These are phyloP conservation scores for Brachyhypopomus occidentalis DNA, from an alignment of 2,113 vertebrate species.

Conservation along the genomic window DNA sequence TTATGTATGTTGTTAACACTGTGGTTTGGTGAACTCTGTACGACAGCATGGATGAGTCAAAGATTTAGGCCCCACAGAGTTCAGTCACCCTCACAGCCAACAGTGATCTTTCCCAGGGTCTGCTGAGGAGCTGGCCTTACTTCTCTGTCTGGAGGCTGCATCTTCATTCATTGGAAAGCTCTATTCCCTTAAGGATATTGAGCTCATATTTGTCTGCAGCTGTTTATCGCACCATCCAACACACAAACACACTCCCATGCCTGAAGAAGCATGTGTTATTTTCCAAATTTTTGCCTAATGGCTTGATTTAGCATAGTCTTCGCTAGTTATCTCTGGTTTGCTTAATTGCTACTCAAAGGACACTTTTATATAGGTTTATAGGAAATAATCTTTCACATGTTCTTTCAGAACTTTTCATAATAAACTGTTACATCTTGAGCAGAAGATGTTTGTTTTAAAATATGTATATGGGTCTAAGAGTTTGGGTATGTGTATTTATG, in stretches of 20 bases:
- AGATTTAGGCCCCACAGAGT: conserved; percentile 6
- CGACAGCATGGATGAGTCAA: conserved; percentile 32
- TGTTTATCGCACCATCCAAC: conserved; percentile 53
- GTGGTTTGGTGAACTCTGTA: conserved; percentile 46
- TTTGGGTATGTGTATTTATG: neutral
- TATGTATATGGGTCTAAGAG: neutral
- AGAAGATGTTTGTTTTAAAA: too few relatives aligned
- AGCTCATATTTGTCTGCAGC: conserved; percentile 49
- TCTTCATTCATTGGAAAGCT: conserved; percentile 42
- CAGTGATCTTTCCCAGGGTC: conserved; percentile 51
- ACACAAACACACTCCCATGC: conserved; percentile 35
- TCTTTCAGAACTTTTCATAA: neutral
- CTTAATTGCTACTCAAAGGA: neutral
- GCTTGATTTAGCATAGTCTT: neutral
- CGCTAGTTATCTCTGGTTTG: neutral
- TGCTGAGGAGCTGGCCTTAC: conserved; percentile 8
- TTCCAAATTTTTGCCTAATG: neutral
- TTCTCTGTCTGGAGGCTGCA: conserved; percentile 45
- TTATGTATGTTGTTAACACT: conserved; percentile 30
- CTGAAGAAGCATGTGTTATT: neutral
- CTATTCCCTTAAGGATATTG: conserved; percentile 29
- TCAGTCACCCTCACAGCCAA: conserved; percentile 6
- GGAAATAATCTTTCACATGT: neutral
- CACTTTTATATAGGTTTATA: neutral
- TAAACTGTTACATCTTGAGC: too few relatives aligned